Percentiles rank a stretch among this genome's conserved stretches.
Conservation (phyloP, 2,113 vertebrate species). For the Triplophysa tibetana region DNA sequence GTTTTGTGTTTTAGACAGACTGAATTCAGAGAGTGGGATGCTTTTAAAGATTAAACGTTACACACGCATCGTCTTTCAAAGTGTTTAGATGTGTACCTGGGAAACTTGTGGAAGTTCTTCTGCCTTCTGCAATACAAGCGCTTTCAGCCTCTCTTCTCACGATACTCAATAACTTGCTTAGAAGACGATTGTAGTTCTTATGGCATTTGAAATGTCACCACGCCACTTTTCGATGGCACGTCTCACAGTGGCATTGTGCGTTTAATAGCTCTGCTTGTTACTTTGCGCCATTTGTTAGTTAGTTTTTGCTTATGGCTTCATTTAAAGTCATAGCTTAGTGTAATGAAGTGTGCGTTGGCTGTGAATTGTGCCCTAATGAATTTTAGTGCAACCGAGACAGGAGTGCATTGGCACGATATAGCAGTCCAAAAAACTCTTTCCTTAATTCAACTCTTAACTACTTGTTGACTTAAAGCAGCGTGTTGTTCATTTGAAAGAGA, state of each 20-base stretch:
- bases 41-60: neutral
- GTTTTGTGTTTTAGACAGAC: slow-evolving; percentile 9
- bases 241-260: slow-evolving; percentile 30
- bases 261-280: slow-evolving; percentile 32
- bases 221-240: neutral
- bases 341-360: slow-evolving; percentile 36
- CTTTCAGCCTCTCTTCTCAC: slow-evolving; percentile 16
- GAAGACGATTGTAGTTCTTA: slow-evolving; percentile 13
- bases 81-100: slow-evolving; percentile 49
- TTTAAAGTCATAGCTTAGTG: slow-evolving; percentile 42
- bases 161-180: neutral
- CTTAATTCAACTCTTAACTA: neutral
- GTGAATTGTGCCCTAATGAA: slow-evolving; percentile 38
- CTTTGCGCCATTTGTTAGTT: slow-evolving; percentile 24
- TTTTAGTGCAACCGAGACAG: neutral
- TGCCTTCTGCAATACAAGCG: slow-evolving; percentile 26
- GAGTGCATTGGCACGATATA: slow-evolving; percentile 1
- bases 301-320: slow-evolving; percentile 22
- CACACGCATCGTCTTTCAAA: slow-evolving; percentile 13
- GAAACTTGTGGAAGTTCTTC: slow-evolving; percentile 32
- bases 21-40: neutral
- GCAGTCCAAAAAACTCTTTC: slow-evolving; percentile 19
- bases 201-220: neutral
- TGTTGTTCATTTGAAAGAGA: neutral
- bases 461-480: slow-evolving; percentile 6